phyloP scores from a whole-genome alignment of 2,888 invertebrate species.

The Nomada fabriciana region DNA sequence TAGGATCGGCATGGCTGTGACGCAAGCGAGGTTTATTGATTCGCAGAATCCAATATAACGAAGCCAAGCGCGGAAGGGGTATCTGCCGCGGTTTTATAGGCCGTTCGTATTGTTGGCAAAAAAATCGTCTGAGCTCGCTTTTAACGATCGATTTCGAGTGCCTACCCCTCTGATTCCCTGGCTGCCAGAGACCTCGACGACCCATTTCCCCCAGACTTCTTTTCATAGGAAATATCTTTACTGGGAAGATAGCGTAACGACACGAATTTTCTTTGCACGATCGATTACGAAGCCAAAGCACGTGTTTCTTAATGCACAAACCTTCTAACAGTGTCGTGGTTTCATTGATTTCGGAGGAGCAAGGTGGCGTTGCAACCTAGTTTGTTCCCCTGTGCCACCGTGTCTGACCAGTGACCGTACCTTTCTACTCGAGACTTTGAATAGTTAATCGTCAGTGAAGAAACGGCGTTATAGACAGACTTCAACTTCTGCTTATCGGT shows the following conservation, averaged over 20 bases:
- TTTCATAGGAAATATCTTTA: not conserved
- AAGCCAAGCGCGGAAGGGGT: conserved; percentile 48
- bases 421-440: conserved; percentile 16
- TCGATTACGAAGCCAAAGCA: conserved; percentile 23
- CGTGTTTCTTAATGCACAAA: not conserved
- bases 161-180: conserved; percentile 12
- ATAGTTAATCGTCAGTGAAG: not conserved
- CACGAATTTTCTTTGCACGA: conserved; percentile 12
- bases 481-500: not conserved
- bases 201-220: not conserved
- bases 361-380: too few species aligned
- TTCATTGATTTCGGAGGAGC: too few species aligned
- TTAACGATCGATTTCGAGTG: conserved; percentile 42
- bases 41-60: conserved; percentile 69
- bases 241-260: not conserved
- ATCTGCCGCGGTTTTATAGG: conserved; percentile 52
- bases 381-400: not conserved
- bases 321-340: too few species aligned
- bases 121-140: conserved; percentile 48
- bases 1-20: conserved; percentile 65
- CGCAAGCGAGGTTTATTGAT: conserved; percentile 71
- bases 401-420: conserved; percentile 28
- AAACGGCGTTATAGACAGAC: not conserved
- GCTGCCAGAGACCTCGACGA: not conserved
- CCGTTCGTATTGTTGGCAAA: conserved; percentile 41